A percentile compares a stretch with the other conserved stretches of the same genome.
Conservation (phyloP, 2,797 vertebrate genomes). For the Holocentrus rufus region DNA sequence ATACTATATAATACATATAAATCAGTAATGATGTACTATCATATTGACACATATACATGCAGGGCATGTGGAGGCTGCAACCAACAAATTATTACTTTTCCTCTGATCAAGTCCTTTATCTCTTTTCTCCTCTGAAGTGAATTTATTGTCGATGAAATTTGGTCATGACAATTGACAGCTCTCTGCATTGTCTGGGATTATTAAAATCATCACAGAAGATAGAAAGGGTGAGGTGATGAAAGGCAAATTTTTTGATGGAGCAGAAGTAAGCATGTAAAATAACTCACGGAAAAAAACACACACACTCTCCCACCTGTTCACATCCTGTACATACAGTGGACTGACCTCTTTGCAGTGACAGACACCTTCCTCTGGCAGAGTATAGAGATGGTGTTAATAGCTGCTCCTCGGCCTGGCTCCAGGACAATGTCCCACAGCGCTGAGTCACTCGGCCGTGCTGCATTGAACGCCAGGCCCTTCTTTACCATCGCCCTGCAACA, state of each 20-base stretch:
- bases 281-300: background rate
- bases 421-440: slow-evolving; percentile 78
- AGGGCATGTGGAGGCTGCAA: background rate
- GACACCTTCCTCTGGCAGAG: slow-evolving; percentile 77
- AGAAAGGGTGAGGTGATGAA: slow-evolving; percentile 5
- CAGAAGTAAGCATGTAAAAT: background rate
- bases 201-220: slow-evolving; percentile 20
- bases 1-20: background rate
- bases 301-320: background rate
- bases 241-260: background rate
- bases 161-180: slow-evolving; percentile 17
- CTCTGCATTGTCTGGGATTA: slow-evolving; percentile 14
- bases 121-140: slow-evolving; percentile 2
- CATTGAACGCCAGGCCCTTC: slow-evolving; percentile 77
- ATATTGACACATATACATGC: slow-evolving; percentile 1
- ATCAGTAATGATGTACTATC: background rate
- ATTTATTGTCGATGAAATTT: background rate
- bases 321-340: background rate
- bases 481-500: slow-evolving; percentile 74
- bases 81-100: slow-evolving; percentile 26
- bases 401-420: slow-evolving; percentile 71
- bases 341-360: slow-evolving; percentile 79
- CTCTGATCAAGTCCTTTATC: background rate
- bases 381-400: slow-evolving; percentile 75
- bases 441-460: slow-evolving; percentile 77